Evolutionary conservation across 2,113 vertebrate species (phyloP).

Genomic region (Apteryx owenii): DNA sequence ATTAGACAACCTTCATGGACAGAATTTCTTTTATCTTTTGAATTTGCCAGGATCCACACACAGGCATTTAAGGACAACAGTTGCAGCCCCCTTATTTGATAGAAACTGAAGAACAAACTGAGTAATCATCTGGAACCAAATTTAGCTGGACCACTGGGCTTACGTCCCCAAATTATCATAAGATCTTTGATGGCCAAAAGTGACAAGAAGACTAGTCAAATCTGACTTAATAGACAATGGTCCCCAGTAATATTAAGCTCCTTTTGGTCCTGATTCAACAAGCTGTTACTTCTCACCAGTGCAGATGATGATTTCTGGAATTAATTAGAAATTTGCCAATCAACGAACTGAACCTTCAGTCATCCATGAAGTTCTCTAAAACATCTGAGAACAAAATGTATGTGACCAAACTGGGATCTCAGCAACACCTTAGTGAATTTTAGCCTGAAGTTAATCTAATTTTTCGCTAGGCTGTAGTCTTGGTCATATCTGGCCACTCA

Average conservation of each 20-base stretch:
- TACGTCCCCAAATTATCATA: neutral
- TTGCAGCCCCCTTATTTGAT: neutral
- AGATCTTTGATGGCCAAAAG: neutral
- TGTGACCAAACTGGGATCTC: neutral
- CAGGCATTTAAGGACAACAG: neutral
- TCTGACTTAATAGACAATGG: neutral
- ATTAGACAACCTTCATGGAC: neutral
- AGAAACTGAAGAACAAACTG: neutral
- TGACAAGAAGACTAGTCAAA: neutral
- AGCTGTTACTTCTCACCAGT: neutral
- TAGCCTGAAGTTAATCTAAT: neutral
- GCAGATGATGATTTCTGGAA: neutral
- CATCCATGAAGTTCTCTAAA: neutral
- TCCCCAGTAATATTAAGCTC: neutral
- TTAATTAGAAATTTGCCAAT: neutral
- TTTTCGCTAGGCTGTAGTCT: neutral
- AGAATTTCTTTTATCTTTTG: neutral
- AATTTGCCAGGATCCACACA: neutral
- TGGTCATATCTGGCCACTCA: neutral
- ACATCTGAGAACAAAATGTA: neutral
- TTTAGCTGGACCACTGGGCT: neutral
- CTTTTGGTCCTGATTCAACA: neutral
- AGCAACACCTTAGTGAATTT: neutral
- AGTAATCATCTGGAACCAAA: neutral
- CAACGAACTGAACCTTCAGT: neutral